Conservation (phyloP, 1,140 invertebrate species). For the Drosophila insularis region DNA sequence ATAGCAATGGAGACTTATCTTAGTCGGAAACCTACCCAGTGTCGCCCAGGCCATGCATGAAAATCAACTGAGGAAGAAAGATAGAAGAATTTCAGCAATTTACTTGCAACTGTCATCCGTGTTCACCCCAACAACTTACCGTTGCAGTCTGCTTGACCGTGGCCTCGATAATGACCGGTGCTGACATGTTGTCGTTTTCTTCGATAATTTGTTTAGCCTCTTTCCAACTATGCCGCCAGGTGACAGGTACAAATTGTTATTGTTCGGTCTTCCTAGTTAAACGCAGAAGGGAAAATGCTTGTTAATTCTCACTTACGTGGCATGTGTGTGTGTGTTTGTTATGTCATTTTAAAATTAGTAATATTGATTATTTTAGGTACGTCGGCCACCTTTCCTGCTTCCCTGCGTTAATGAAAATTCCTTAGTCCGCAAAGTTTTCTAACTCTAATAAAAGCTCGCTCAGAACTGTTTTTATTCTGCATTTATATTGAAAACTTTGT, state of each 20-base stretch:
- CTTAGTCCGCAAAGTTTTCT: neutral
- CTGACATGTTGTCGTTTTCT: slow-evolving; percentile 83
- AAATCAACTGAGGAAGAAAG: slow-evolving; percentile 86
- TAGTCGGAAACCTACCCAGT: slow-evolving; percentile 84
- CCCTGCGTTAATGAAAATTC: neutral
- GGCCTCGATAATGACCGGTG: slow-evolving; percentile 89
- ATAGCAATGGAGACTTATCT: neutral
- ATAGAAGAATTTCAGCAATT: neutral
- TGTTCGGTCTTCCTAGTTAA: slow-evolving; percentile 8
- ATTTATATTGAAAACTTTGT: neutral
- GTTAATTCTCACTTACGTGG: slow-evolving; percentile 14
- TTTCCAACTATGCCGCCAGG: slow-evolving; percentile 24
- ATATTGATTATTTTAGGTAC: slow-evolving; percentile 65
- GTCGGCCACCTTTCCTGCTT: slow-evolving; percentile 47
- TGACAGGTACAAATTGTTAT: slow-evolving; percentile 34
- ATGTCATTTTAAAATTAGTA: slow-evolving; percentile 73
- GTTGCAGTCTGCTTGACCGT: slow-evolving; percentile 91
- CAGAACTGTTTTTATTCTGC: neutral
- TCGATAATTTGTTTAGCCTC: slow-evolving; percentile 45
- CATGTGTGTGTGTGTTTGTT: slow-evolving; percentile 42
- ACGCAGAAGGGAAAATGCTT: slow-evolving; percentile 1
- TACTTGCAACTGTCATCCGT: neutral
- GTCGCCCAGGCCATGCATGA: slow-evolving; percentile 87
- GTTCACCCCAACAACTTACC: slow-evolving; percentile 83
- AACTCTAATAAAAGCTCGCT: neutral